These are phyloP conservation scores for Dermochelys coriacea DNA, from an alignment of 2,797 vertebrate species.

Conservation along the genomic window DNA sequence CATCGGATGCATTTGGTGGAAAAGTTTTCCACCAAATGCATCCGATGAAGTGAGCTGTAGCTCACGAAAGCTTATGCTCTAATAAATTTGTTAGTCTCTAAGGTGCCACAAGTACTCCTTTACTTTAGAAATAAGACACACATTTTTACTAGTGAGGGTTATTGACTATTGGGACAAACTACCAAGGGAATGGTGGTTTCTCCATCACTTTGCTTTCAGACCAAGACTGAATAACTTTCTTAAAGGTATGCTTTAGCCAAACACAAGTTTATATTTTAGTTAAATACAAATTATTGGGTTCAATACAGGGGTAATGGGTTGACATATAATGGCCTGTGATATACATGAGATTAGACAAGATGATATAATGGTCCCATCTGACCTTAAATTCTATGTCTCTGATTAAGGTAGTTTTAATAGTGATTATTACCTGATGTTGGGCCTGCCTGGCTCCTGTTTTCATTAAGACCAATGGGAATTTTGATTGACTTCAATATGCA, in stretches of 20 bases:
- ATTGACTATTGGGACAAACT: neutral
- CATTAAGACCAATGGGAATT: neutral
- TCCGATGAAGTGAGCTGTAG: no score
- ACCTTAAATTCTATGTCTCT: neutral
- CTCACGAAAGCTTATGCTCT: no score
- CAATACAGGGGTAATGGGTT: neutral
- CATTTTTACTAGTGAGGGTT: neutral
- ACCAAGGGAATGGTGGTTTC: neutral
- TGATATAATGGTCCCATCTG: neutral
- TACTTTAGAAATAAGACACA: neutral
- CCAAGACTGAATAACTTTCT: neutral
- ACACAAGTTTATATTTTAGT: neutral
- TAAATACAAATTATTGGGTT: neutral
- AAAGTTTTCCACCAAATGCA: no score
- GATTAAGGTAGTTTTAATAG: neutral
- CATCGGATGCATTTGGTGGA: no score
- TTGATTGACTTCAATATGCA: constrained; percentile 13
- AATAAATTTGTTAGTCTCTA: no score
- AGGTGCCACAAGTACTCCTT: no score
- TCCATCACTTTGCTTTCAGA: neutral
- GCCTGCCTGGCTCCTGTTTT: neutral
- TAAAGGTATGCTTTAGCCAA: neutral
- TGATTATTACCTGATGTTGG: neutral
- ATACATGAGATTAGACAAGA: neutral
- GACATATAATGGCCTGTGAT: neutral